Conservation (phyloP, 2,888 invertebrate genomes). For the Phortica okadai region DNA sequence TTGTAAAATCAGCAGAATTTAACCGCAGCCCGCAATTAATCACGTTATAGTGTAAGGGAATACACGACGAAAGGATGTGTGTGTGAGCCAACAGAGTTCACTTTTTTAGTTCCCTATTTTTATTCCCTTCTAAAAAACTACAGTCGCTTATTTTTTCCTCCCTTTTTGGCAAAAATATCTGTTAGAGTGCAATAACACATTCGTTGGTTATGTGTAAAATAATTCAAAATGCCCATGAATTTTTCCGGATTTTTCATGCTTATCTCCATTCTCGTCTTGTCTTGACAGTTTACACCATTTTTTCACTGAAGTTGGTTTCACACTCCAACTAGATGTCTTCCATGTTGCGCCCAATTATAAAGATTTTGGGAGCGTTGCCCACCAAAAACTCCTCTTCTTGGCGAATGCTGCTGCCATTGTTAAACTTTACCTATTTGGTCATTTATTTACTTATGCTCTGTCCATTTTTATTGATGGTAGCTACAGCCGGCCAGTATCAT, state of each 20-base stretch:
- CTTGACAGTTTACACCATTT: slow-evolving; percentile 7
- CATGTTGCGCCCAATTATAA: slow-evolving; percentile 36
- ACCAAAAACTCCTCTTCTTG: slow-evolving; percentile 17
- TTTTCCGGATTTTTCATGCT: slow-evolving; percentile 19
- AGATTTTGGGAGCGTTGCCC: slow-evolving; percentile 28
- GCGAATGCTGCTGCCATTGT: slow-evolving; percentile 23
- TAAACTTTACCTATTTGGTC: slow-evolving; percentile 61
- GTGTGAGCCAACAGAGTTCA: no score
- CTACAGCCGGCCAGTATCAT: slow-evolving; percentile 22
- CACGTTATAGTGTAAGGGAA: no score
- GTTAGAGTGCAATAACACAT: neutral
- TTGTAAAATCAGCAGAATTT: no score
- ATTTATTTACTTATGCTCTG: slow-evolving; percentile 62
- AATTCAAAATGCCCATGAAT: slow-evolving; percentile 7
- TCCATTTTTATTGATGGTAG: slow-evolving; percentile 56
- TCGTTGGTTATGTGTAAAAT: neutral
- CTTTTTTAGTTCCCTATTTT: slow-evolving; percentile 52
- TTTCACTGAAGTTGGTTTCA: neutral
- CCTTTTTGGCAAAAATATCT: neutral
- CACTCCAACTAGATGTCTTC: no score
- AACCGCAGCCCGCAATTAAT: no score
- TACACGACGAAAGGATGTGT: no score
- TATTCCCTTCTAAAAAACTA: slow-evolving; percentile 19
- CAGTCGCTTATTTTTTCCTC: neutral
- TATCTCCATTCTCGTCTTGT: neutral